A percentile compares a stretch with the other conserved stretches of the same genome.
Conservation (phyloP, 2,888 invertebrate genomes). For the Lottia gigantea region DNA sequence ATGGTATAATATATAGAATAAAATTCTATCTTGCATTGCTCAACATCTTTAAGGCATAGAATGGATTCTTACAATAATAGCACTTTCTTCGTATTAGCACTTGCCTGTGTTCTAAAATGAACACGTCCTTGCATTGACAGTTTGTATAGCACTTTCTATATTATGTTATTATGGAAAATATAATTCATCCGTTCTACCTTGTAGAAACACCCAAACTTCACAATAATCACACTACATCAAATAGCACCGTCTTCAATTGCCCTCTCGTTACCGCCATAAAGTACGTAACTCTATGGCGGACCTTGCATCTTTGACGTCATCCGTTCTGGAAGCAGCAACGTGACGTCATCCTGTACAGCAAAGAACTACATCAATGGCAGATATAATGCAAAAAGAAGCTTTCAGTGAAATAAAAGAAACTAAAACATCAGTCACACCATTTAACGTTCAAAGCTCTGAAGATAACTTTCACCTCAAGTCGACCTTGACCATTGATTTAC, state of each 20-base stretch:
- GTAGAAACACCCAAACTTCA: no score
- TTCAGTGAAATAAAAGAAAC: neutral
- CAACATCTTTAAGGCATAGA: constrained; percentile 3
- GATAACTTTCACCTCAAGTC: no score
- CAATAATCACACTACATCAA: no score
- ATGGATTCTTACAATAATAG: neutral
- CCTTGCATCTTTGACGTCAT: no score
- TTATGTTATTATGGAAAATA: no score
- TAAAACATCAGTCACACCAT: constrained; percentile 6
- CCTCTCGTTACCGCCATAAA: no score
- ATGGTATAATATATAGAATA: neutral
- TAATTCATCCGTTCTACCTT: no score
- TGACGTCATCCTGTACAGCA: neutral
- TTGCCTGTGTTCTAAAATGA: no score
- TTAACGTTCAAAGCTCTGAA: neutral
- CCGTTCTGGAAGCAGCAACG: no score
- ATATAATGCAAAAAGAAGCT: constrained; percentile 8
- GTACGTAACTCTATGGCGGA: no score
- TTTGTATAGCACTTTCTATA: constrained; percentile 3
- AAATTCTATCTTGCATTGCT: constrained; percentile 6
- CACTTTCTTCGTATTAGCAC: neutral
- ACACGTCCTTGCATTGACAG: neutral
- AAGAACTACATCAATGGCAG: constrained; percentile 9
- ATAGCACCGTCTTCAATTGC: no score
- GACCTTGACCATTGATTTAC: constrained; percentile 22